Evolutionary conservation across 2,888 invertebrate species (phyloP), one percentile per base, ranked within the genome.

Genomic region (Drosophila pegasa): DNA sequence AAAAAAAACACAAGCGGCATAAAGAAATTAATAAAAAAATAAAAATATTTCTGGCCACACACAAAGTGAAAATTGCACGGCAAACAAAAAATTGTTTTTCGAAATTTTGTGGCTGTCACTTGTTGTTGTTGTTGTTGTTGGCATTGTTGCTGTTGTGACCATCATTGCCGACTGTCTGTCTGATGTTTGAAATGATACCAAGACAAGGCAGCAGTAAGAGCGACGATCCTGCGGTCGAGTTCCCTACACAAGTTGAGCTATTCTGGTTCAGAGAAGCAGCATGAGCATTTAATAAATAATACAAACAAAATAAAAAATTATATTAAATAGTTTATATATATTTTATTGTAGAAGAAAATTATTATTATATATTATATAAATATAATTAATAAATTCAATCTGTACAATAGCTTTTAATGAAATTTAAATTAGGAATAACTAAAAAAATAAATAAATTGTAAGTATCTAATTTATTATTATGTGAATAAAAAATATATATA

Each of bases 71-170:
- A 74, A 74, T 67, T 70, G 66, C 43, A 48, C 51, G 63, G 47
- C 58, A 78, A 73, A 77, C 77, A 77, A 78, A 86, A 85, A 86
- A 80, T 77, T 74, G 72, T 80, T 82, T 80, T 80, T 80, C 87
- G 52, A 86, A 82, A 77, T 68, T 86, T 82, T 80, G 72, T 51
- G 62, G 71, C 67, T 69, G 63, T 65, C 55, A 35, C 57, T 63
- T 60, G 43, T 43, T 41, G 22, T 50, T 41, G 61, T 43, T 67
- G 47, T 16, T 37, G 35, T 37, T 68, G 55, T 50, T 61, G 52
- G 47, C 41, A 38, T 54, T 70, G 65, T 61, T 66, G 52, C 52
- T 68, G 67, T 47, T 67, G 72, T 61, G 73, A 64, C 83, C 80
- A 82, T 85, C 77, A 80, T 71, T 83, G 67, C 63, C 50, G 70